Conservation (phyloP, 1,140 invertebrate genomes). For the Zaprionus kolodkinae region DNA sequence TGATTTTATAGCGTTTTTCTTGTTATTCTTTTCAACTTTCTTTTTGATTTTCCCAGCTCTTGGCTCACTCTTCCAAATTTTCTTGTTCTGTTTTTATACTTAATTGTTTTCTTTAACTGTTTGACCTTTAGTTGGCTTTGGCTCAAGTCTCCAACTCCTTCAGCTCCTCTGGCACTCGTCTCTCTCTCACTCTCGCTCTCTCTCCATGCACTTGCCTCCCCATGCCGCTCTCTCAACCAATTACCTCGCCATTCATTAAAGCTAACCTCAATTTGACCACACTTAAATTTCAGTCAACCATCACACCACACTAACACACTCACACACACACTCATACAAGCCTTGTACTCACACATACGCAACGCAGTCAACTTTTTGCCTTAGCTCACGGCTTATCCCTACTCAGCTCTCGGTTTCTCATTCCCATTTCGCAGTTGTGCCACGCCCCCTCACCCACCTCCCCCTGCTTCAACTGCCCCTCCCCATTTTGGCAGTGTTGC, state of each 20-base stretch:
- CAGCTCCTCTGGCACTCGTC: not conserved
- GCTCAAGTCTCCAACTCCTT: conserved; percentile 10
- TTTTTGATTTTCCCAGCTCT: not conserved
- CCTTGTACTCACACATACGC: not conserved
- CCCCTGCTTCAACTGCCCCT: not conserved
- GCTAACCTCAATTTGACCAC: conserved; percentile 50
- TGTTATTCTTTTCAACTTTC: not conserved
- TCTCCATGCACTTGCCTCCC: not conserved
- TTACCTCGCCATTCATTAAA: conserved; percentile 46
- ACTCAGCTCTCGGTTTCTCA: conserved; percentile 8
- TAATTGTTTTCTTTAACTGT: conserved; percentile 6
- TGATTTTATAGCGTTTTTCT: not conserved
- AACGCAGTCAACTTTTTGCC: conserved; percentile 26
- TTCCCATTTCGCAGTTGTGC: not conserved
- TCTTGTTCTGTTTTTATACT: too few relatives aligned
- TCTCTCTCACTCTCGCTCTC: too few relatives aligned
- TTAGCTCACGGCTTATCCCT: conserved; percentile 27
- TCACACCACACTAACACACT: conserved; percentile 6
- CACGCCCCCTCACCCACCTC: not conserved
- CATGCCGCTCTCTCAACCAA: conserved; percentile 14
- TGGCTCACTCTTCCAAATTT: not conserved
- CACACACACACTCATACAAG: not conserved
- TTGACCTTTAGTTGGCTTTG: conserved; percentile 15
- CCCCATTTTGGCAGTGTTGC: not conserved
- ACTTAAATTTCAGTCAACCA: conserved; percentile 42